These are phyloP conservation scores for Epiblema foenella DNA, from an alignment of 2,888 invertebrate species.

Conservation along the genomic window DNA sequence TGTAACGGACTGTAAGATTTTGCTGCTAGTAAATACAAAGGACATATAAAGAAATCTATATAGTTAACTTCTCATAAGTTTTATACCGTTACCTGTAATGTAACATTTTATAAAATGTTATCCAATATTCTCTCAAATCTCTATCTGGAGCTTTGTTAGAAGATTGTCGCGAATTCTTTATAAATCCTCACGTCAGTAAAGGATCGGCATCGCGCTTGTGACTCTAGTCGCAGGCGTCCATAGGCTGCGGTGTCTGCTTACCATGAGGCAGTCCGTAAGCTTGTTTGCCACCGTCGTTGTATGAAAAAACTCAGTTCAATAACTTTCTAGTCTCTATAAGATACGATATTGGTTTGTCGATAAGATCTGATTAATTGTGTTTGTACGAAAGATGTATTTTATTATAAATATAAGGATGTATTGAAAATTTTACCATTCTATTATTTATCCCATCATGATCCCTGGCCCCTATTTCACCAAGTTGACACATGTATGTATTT, in stretches of 20 bases:
- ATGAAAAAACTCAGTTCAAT: constrained; percentile 62
- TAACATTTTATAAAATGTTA: constrained; percentile 47
- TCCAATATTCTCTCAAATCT: constrained; percentile 43
- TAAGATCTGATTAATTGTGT: constrained; percentile 70
- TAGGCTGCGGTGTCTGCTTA: too few species aligned
- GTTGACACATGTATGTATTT: too few species aligned
- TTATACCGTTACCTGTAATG: constrained; percentile 36
- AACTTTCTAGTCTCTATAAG: constrained; percentile 81
- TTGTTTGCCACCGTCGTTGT: too few species aligned
- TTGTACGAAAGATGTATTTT: constrained; percentile 74
- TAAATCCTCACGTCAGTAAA: constrained; percentile 50
- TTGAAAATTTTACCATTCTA: constrained; percentile 56
- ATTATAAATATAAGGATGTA: constrained; percentile 64
- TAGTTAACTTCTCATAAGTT: constrained; percentile 8
- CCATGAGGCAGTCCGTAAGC: too few species aligned
- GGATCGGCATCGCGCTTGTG: too few species aligned
- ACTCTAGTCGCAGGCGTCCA: too few species aligned
- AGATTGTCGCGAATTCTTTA: constrained; percentile 45
- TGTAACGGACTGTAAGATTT: constrained; percentile 1
- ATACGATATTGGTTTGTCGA: constrained; percentile 70
- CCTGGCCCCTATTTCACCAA: too few species aligned
- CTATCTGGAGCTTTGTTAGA: not conserved
- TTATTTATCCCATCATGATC: constrained; percentile 9
- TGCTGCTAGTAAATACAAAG: not conserved
- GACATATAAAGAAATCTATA: not conserved